Evolutionary conservation across 2,113 vertebrate species (phyloP).

Genomic region (Serinus canaria): DNA sequence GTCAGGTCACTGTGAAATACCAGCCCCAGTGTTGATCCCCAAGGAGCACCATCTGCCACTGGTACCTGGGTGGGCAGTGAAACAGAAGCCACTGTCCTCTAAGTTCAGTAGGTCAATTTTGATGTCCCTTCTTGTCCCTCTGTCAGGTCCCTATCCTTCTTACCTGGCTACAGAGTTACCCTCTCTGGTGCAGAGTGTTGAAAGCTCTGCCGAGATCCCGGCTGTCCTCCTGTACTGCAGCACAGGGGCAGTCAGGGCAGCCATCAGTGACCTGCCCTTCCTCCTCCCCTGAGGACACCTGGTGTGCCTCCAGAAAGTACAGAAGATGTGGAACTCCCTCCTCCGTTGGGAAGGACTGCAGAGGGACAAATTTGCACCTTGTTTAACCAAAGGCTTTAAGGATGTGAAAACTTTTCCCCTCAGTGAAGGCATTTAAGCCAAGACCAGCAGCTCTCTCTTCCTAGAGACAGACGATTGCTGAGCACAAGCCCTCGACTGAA

Average conservation of each 20-base stretch:
- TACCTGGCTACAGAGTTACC: not conserved
- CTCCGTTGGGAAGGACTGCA: not conserved
- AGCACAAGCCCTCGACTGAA: rapidly evolving
- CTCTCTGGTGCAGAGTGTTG: not conserved
- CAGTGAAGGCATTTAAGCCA: not conserved
- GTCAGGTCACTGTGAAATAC: not conserved
- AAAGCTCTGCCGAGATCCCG: not conserved
- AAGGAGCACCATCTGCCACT: rapidly evolving
- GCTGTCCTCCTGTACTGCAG: rapidly evolving
- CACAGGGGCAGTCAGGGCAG: not conserved
- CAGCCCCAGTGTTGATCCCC: rapidly evolving
- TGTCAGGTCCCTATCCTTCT: not conserved
- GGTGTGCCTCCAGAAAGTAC: not conserved
- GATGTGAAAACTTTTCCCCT: not conserved
- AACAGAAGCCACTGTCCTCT: not conserved
- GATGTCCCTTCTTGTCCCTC: not conserved
- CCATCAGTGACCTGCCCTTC: not conserved
- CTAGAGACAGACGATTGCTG: not conserved
- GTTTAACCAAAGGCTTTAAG: not conserved
- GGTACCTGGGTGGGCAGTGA: not conserved
- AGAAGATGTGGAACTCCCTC: not conserved
- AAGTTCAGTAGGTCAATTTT: not conserved
- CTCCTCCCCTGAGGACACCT: not conserved
- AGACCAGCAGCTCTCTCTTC: not conserved
- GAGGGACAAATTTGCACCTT: not conserved